phyloP scores from a whole-genome alignment of 2,888 invertebrate species.

The Ctenicera cuprea region DNA sequence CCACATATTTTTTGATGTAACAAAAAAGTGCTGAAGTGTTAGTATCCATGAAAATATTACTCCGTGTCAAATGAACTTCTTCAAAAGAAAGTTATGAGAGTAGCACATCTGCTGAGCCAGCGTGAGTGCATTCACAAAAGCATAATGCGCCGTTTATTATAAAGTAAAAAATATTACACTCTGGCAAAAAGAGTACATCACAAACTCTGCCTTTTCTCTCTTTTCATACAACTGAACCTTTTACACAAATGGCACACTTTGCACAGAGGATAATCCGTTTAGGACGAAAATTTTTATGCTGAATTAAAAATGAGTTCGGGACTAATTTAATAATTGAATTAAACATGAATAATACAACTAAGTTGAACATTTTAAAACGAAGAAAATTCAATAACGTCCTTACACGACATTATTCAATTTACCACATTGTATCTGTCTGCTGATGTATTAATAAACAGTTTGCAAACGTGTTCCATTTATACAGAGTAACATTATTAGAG shows the following conservation, averaged over 20 bases:
- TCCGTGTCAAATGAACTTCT: slow-evolving; percentile 65
- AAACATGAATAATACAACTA: not conserved
- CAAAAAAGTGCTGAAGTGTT: slow-evolving; percentile 62
- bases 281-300: slow-evolving; percentile 12
- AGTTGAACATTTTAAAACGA: not conserved
- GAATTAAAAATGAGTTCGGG: slow-evolving; percentile 9
- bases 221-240: slow-evolving; percentile 15
- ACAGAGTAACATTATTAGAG: slow-evolving; percentile 17
- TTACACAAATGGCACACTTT: slow-evolving; percentile 32
- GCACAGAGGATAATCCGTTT: slow-evolving; percentile 20
- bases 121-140: slow-evolving; percentile 65
- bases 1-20: slow-evolving; percentile 21
- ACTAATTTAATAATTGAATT: slow-evolving; percentile 17
- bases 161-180: slow-evolving; percentile 59
- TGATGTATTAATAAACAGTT: slow-evolving; percentile 24
- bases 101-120: slow-evolving; percentile 66
- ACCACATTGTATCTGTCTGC: slow-evolving; percentile 5
- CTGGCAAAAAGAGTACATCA: slow-evolving; percentile 43
- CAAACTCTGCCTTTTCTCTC: slow-evolving; percentile 31
- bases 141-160: slow-evolving; percentile 65
- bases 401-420: not conserved
- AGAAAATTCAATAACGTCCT: slow-evolving; percentile 11
- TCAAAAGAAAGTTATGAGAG: slow-evolving; percentile 67
- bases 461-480: slow-evolving; percentile 13
- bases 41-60: slow-evolving; percentile 64